A percentile compares a stretch with the other conserved stretches of the same genome.
These are phyloP conservation scores for Callipepla californica DNA, from an alignment of 2,113 vertebrate species.

Conservation along the genomic window DNA sequence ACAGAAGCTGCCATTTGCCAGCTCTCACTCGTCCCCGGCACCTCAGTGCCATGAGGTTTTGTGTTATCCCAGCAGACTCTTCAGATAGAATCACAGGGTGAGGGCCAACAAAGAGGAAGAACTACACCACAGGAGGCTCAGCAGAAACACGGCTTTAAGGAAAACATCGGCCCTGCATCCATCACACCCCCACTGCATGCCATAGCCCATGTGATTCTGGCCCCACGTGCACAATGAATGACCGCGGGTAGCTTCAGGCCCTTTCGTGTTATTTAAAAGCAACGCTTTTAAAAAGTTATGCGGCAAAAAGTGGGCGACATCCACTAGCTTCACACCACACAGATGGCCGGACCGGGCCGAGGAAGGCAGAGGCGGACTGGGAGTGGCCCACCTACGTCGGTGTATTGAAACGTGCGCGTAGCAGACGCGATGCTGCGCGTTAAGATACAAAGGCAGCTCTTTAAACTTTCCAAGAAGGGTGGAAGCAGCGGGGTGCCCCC, in stretches of 20 bases:
- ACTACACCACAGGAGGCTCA: background rate
- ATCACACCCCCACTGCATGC: too few species aligned
- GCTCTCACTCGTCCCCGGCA: background rate
- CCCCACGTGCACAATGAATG: background rate
- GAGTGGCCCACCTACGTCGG: too few species aligned
- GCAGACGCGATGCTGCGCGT: too few species aligned
- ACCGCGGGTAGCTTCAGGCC: background rate
- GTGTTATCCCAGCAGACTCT: background rate
- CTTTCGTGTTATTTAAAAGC: background rate
- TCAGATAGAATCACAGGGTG: background rate
- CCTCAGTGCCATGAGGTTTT: background rate
- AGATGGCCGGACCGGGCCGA: too few species aligned
- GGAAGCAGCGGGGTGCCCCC: too few species aligned
- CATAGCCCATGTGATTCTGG: background rate
- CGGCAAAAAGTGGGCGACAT: too few species aligned
- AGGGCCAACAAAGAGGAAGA: background rate
- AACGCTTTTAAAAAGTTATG: background rate
- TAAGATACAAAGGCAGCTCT: too few species aligned
- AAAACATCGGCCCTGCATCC: background rate
- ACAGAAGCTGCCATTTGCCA: background rate
- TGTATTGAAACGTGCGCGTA: too few species aligned
- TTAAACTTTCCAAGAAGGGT: too few species aligned
- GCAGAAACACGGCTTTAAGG: background rate
- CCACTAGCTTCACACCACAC: too few species aligned
- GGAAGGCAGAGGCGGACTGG: too few species aligned